These are phyloP conservation scores for Novumbra hubbsi DNA, from an alignment of 2,797 vertebrate genomes.

Conservation along the genomic window DNA sequence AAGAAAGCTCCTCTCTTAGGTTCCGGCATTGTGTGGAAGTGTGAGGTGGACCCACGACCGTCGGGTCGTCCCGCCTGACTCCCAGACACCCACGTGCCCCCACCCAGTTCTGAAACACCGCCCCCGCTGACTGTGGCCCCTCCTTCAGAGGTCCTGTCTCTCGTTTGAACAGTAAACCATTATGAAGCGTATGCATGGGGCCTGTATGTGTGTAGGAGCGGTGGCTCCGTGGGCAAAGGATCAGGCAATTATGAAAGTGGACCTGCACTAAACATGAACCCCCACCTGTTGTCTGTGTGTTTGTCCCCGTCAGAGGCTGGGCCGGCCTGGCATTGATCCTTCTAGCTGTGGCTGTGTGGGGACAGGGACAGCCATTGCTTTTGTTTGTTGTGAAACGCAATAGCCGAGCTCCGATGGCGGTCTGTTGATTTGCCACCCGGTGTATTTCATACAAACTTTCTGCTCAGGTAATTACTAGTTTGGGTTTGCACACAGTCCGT, in stretches of 20 bases:
- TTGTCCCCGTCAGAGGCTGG: slow-evolving; percentile 36
- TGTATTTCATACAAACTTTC: background rate
- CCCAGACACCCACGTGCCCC: slow-evolving; percentile 11
- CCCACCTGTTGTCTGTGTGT: slow-evolving; percentile 35
- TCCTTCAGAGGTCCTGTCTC: slow-evolving; percentile 23
- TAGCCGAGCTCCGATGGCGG: slow-evolving; percentile 13
- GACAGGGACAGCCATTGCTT: slow-evolving; percentile 26
- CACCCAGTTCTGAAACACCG: background rate
- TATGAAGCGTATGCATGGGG: background rate
- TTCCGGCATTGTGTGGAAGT: slow-evolving; percentile 6
- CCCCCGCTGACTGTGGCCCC: background rate
- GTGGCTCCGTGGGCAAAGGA: slow-evolving; percentile 33
- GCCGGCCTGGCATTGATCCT: slow-evolving; percentile 49
- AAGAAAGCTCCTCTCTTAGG: background rate
- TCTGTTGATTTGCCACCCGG: background rate
- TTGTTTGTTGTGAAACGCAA: slow-evolving; percentile 43
- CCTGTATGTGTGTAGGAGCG: slow-evolving; percentile 7
- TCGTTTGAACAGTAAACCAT: slow-evolving; percentile 40
- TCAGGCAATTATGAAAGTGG: slow-evolving; percentile 44
- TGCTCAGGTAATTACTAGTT: background rate
- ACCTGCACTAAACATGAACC: slow-evolving; percentile 25
- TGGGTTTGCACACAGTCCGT: background rate
- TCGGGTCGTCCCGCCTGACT: slow-evolving; percentile 16
- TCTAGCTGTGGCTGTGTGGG: slow-evolving; percentile 15
- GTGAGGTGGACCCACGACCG: slow-evolving; percentile 28